Percentiles rank a stretch among this genome's conserved stretches.
Evolutionary conservation across 2,888 invertebrate genomes (phyloP).

Genomic region (Blastobasis lacticolella): DNA sequence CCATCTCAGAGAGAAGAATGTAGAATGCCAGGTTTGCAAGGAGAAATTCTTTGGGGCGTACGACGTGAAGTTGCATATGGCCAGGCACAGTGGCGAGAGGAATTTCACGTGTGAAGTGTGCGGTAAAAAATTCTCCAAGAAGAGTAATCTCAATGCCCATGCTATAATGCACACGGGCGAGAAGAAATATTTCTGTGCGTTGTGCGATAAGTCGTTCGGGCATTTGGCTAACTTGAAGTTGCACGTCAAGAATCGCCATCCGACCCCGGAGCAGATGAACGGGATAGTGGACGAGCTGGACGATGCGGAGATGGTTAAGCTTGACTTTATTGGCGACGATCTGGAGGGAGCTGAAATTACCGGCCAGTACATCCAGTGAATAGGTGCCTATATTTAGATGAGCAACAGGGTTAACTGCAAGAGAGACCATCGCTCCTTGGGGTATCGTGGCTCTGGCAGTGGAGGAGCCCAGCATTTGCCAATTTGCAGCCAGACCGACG

Average conservation of each 20-base stretch:
- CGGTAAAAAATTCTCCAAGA: constrained; percentile 74
- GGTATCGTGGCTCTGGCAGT: too few species aligned
- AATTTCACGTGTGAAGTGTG: constrained; percentile 75
- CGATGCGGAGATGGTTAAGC: constrained; percentile 35
- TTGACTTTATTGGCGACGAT: constrained; percentile 44
- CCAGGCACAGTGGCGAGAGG: constrained; percentile 70
- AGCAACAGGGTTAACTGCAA: background rate
- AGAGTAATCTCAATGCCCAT: constrained; percentile 76
- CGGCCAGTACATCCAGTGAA: constrained; percentile 13
- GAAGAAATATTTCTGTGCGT: constrained; percentile 61
- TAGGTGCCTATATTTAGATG: background rate
- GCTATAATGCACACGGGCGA: constrained; percentile 71
- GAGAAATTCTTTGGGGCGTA: constrained; percentile 61
- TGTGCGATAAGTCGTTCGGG: constrained; percentile 71
- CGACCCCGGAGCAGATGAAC: constrained; percentile 14
- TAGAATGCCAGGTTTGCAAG: constrained; percentile 59
- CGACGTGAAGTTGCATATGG: constrained; percentile 65
- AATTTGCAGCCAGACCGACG: too few species aligned
- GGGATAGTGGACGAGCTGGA: constrained; percentile 26
- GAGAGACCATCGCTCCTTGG: too few species aligned
- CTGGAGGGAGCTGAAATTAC: constrained; percentile 32
- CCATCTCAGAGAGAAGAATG: constrained; percentile 65
- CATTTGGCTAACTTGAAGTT: constrained; percentile 48
- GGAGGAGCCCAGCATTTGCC: too few species aligned
- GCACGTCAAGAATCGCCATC: constrained; percentile 43